phyloP scores from a whole-genome alignment of 2,113 vertebrate species.

The Recurvirostra avosetta region DNA sequence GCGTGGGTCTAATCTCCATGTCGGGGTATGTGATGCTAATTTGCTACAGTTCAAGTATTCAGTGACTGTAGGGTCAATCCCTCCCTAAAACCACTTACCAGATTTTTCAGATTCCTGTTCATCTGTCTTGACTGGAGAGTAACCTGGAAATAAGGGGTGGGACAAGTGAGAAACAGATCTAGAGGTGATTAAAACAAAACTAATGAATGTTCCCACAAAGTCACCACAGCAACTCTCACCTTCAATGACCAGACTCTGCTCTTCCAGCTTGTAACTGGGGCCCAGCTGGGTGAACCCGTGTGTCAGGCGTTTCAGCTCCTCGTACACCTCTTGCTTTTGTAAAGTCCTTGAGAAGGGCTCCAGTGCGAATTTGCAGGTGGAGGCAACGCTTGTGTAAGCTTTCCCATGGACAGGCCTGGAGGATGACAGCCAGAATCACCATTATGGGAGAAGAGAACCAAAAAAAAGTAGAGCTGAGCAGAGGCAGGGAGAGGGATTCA shows the following conservation, averaged over 20 bases:
- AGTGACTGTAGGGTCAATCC: neutral
- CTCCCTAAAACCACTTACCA: constrained; percentile 21
- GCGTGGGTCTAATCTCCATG: neutral
- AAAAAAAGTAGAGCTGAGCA: neutral
- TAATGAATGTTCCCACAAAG: neutral
- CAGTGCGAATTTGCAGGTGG: constrained; percentile 49
- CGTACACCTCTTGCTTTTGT: constrained; percentile 35
- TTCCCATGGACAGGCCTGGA: constrained; percentile 37
- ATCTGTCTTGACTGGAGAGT: constrained; percentile 14
- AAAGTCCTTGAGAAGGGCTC: neutral
- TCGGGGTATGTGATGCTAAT: neutral
- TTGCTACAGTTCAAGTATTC: neutral
- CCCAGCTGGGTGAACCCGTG: constrained; percentile 51
- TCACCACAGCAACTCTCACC: constrained; percentile 42
- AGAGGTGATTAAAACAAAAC: neutral
- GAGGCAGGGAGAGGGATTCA: neutral
- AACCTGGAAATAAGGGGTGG: constrained; percentile 47
- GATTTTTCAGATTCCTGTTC: neutral
- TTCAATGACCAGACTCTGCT: constrained; percentile 64
- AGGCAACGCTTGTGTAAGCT: constrained; percentile 41
- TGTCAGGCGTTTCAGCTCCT: constrained; percentile 60
- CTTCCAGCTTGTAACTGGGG: constrained; percentile 63
- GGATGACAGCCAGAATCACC: neutral
- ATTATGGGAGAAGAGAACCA: neutral
- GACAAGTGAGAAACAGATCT: neutral